Evolutionary conservation across 37 sponge, comb jelly and placozoan species (phyloP).

Genomic region (Theonella swinhoei): DNA sequence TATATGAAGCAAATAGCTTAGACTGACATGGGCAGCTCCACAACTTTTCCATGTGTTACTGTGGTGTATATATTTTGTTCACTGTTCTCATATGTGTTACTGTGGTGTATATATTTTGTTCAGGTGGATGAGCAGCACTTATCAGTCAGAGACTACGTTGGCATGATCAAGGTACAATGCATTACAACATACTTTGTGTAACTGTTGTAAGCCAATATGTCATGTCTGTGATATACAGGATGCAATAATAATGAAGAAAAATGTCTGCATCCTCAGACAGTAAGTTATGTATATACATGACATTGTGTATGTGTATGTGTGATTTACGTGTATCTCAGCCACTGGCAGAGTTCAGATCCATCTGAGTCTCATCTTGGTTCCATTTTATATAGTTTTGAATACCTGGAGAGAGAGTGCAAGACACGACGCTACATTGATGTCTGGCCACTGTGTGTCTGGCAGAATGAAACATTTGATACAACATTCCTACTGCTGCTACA

Average conservation of each 20-base stretch:
- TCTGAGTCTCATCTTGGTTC: not conserved
- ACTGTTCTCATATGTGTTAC: too few relatives aligned
- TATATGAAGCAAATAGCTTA: too few relatives aligned
- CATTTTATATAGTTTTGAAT: not conserved
- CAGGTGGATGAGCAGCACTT: conserved; percentile 67
- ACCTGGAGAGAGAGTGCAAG: conserved; percentile 14
- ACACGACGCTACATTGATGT: conserved; percentile 75
- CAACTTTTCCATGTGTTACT: too few relatives aligned
- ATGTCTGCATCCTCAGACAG: conserved; percentile 93
- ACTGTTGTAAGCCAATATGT: too few relatives aligned
- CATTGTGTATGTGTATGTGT: too few relatives aligned
- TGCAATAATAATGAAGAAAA: conserved; percentile 88
- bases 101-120: not conserved
- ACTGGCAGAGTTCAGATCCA: not conserved
- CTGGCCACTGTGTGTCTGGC: conserved; percentile 71
- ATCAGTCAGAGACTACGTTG: conserved; percentile 63
- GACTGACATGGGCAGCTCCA: too few relatives aligned
- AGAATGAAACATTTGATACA: conserved; percentile 73
- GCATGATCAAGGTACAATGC: conserved; percentile 55
- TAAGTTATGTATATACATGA: conserved; percentile 49
- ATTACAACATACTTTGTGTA: too few relatives aligned
- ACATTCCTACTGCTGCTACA: conserved; percentile 89
- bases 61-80: too few relatives aligned
- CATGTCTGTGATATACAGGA: conserved; percentile 53
- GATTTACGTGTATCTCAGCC: too few relatives aligned